Conservation (phyloP, 1,140 invertebrate genomes). For the Hydropsyche tenuis region DNA sequence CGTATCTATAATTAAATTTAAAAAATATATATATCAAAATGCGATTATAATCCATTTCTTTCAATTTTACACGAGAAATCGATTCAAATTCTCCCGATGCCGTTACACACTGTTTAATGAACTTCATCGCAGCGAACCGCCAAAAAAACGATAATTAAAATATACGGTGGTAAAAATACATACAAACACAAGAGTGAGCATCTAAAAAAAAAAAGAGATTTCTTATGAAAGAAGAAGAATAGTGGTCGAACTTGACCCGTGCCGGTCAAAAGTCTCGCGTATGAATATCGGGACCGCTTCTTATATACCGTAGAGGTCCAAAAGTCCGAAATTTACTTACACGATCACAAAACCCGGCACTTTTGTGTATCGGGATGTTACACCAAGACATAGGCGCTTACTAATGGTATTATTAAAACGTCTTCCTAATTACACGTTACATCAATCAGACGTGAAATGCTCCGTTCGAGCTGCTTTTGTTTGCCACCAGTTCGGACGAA, state of each 20-base stretch:
- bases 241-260: slow-evolving; percentile 39
- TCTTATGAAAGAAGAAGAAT: slow-evolving; percentile 24
- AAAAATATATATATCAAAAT: background rate
- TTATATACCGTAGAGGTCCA: background rate
- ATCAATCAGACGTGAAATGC: slow-evolving; percentile 60
- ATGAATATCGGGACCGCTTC: slow-evolving; percentile 19
- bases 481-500: slow-evolving; percentile 49
- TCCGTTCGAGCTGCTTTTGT: slow-evolving; percentile 48
- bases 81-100: slow-evolving; percentile 12
- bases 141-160: slow-evolving; percentile 40
- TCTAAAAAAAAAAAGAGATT: background rate
- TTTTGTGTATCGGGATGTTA: background rate
- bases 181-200: background rate
- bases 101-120: slow-evolving; percentile 35
- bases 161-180: slow-evolving; percentile 31
- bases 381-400: background rate
- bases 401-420: slow-evolving; percentile 64
- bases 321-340: too few relatives aligned
- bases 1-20: too few relatives aligned
- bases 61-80: background rate
- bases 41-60: background rate
- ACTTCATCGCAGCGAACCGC: slow-evolving; percentile 12
- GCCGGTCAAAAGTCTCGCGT: slow-evolving; percentile 28
- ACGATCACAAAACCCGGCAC: too few relatives aligned
- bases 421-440: slow-evolving; percentile 65